phyloP scores from a whole-genome alignment of 2,113 vertebrate genomes.

The Chionis minor region DNA sequence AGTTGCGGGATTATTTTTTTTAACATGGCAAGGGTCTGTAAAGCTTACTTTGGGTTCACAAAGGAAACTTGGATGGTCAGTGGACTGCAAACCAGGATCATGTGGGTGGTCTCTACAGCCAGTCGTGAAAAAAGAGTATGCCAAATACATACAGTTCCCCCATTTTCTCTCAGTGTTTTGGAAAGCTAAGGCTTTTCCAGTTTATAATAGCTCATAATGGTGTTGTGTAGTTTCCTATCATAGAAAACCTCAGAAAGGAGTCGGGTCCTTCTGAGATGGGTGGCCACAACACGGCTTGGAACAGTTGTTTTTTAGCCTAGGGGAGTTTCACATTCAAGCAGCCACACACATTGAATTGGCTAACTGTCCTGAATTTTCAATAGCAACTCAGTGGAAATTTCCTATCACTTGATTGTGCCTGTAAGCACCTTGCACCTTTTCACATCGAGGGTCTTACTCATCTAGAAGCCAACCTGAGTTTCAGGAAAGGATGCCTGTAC shows the following conservation, averaged over 20 bases:
- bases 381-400: background rate
- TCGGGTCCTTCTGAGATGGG: background rate
- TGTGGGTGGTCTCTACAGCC: background rate
- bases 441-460: background rate
- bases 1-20: slow-evolving; percentile 24
- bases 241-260: background rate
- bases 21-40: background rate
- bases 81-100: background rate
- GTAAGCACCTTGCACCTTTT: background rate
- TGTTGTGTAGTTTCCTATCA: background rate
- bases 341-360: background rate
- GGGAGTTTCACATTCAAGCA: background rate
- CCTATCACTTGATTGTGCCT: background rate
- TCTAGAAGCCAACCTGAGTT: background rate
- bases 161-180: background rate
- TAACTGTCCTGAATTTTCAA: background rate
- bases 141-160: background rate
- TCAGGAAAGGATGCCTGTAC: background rate
- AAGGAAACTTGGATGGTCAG: background rate
- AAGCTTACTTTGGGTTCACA: background rate
- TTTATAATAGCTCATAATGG: background rate
- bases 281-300: background rate
- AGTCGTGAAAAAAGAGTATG: slow-evolving; percentile 32
- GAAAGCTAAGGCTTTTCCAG: background rate
- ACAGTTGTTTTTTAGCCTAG: background rate